These are phyloP conservation scores for Pecten maximus DNA, from an alignment of 2,888 invertebrate species.

Conservation along the genomic window DNA sequence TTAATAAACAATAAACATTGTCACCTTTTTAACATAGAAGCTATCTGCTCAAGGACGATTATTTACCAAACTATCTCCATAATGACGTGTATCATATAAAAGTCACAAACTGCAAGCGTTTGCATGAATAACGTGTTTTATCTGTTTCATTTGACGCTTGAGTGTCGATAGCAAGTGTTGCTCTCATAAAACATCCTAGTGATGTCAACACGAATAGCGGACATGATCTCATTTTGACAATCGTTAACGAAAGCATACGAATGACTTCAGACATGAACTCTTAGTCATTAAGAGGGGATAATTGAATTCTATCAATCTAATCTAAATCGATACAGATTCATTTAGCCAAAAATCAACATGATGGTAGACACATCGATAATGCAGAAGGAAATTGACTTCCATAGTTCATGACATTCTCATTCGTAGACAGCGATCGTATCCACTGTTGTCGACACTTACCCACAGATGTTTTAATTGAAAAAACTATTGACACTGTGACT, in stretches of 20 bases:
- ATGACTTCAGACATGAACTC: not conserved
- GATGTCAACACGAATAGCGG: not conserved
- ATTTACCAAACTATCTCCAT: no score
- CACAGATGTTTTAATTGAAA: not conserved
- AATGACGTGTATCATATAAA: not conserved
- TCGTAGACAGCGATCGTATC: not conserved
- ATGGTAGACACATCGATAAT: constrained; percentile 7
- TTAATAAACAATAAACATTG: not conserved
- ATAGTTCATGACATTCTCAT: constrained; percentile 10
- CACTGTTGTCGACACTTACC: not conserved
- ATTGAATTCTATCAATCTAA: constrained; percentile 23
- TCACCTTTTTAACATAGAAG: not conserved
- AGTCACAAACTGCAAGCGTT: not conserved
- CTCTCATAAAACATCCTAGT: not conserved
- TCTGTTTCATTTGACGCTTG: constrained; percentile 5
- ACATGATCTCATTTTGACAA: constrained; percentile 13
- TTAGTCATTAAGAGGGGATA: not conserved
- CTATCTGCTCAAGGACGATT: not conserved
- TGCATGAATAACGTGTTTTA: not conserved
- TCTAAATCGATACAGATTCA: constrained; percentile 13
- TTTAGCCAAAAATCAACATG: not conserved
- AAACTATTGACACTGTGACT: not conserved
- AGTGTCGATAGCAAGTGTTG: not conserved
- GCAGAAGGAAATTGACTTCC: constrained; percentile 20
- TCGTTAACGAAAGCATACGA: constrained; percentile 13